A percentile compares a stretch with the other conserved stretches of the same genome.
Conservation (phyloP, 1,140 invertebrate species). For the Aphis gossypii region DNA sequence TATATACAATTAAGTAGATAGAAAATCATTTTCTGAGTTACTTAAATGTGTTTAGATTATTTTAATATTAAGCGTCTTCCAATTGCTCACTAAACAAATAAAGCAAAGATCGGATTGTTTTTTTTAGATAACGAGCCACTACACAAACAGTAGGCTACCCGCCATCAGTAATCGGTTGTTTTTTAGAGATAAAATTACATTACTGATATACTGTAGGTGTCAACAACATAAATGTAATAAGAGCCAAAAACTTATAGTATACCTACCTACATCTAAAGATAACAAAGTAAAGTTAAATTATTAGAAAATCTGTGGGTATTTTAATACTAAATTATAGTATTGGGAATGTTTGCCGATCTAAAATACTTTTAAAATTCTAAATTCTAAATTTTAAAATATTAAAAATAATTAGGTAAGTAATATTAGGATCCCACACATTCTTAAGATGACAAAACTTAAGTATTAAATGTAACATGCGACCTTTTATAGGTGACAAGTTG, state of each 20-base stretch:
- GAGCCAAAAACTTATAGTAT: neutral
- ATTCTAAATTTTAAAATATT: neutral
- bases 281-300: neutral
- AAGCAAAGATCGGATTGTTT: slow-evolving; percentile 50
- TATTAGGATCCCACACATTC: neutral
- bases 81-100: slow-evolving; percentile 31
- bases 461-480: neutral
- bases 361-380: neutral
- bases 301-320: neutral
- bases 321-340: neutral
- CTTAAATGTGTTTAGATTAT: neutral
- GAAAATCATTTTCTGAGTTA: neutral
- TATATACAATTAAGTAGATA: neutral
- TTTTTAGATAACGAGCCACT: slow-evolving; percentile 50
- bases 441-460: neutral
- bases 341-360: neutral
- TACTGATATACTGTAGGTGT: neutral
- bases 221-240: slow-evolving; percentile 35
- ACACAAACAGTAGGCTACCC: slow-evolving; percentile 43
- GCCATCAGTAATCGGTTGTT: slow-evolving; percentile 16
- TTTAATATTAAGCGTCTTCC: slow-evolving; percentile 13
- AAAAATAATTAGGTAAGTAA: neutral
- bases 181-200: slow-evolving; percentile 37
- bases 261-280: too few relatives aligned
- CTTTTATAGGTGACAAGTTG: neutral